A percentile compares a stretch with the other conserved stretches of the same genome.
phyloP scores from a whole-genome alignment of 2,888 invertebrate species.

The Azorinus chamasolen region DNA sequence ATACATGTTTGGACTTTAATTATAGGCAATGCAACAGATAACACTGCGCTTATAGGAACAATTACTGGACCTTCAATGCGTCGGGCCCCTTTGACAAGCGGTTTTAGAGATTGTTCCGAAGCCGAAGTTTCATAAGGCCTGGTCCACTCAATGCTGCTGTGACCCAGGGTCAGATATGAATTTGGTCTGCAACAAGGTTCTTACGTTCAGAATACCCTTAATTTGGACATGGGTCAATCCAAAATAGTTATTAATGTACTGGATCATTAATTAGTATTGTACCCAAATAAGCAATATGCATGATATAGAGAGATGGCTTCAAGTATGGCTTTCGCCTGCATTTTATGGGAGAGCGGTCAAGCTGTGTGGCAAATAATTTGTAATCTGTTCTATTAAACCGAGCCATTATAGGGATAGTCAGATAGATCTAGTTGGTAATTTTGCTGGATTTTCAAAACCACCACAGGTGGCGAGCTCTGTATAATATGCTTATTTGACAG shows the following conservation, averaged over 20 bases:
- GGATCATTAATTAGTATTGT: background rate
- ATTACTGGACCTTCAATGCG: background rate
- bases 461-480: too few relatives aligned
- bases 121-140: too few relatives aligned
- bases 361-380: constrained; percentile 3
- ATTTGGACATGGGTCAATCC: background rate
- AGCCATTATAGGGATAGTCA: constrained; percentile 18
- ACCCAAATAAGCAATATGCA: background rate
- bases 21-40: constrained; percentile 1
- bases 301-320: constrained; percentile 6
- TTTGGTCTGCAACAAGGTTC: background rate
- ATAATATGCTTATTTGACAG: constrained; percentile 31
- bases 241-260: background rate
- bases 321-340: constrained; percentile 12
- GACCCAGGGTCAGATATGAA: background rate
- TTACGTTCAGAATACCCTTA: background rate
- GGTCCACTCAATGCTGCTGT: too few relatives aligned
- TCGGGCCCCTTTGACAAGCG: background rate
- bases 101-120: background rate
- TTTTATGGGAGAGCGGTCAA: background rate
- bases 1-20: constrained; percentile 7
- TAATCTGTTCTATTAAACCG: constrained; percentile 24
- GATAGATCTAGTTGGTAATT: constrained; percentile 9
- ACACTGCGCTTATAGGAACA: background rate
- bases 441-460: constrained; percentile 21